These are phyloP conservation scores for Urocitellus parryii DNA, from an alignment of 2,113 vertebrate genomes.

Conservation along the genomic window DNA sequence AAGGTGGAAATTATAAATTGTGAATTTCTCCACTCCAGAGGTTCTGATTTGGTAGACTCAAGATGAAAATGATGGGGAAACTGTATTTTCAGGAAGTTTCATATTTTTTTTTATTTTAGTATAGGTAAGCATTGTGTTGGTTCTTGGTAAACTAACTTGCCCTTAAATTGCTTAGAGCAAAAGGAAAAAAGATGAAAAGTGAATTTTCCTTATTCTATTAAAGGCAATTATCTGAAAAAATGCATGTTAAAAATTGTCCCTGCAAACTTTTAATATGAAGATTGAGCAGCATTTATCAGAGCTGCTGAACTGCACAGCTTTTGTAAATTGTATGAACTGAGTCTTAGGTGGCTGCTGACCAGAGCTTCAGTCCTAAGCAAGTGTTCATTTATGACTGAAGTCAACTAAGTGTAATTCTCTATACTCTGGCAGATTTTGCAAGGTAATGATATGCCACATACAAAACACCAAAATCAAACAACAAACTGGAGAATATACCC, in stretches of 20 bases:
- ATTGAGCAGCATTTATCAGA: neutral
- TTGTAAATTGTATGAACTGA: neutral
- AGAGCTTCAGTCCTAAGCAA: neutral
- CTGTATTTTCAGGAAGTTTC: neutral
- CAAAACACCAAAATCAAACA: neutral
- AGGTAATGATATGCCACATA: neutral
- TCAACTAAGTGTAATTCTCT: neutral
- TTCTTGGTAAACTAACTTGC: neutral
- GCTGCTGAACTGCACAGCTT: neutral
- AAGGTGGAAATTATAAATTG: neutral
- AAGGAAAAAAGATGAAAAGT: constrained; percentile 13
- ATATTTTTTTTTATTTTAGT: neutral
- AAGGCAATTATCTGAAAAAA: constrained; percentile 5
- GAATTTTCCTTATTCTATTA: neutral
- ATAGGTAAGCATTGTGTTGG: neutral
- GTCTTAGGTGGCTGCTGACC: neutral
- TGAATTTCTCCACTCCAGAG: neutral
- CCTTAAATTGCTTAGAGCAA: neutral
- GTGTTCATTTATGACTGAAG: neutral
- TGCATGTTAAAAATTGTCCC: constrained; percentile 12
- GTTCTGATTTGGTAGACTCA: neutral
- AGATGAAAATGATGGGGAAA: neutral
- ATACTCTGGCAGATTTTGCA: neutral
- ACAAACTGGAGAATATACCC: neutral
- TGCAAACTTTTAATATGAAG: constrained; percentile 13